These are phyloP conservation scores for Pterostichus niger DNA, from an alignment of 2,888 invertebrate species.

Conservation along the genomic window DNA sequence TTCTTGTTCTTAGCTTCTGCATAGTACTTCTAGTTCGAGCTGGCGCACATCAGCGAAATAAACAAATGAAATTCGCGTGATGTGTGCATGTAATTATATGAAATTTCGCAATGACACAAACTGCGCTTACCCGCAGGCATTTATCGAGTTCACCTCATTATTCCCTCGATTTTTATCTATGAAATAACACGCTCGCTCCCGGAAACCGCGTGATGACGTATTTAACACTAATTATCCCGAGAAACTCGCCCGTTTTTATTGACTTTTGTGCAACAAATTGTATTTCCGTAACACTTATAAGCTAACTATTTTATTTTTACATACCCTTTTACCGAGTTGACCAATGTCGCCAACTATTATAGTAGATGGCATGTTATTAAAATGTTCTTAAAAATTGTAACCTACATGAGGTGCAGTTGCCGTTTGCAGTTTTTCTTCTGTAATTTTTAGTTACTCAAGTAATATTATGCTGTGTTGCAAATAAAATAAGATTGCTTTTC, in stretches of 20 bases:
- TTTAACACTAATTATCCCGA: constrained; percentile 54
- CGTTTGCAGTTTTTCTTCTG: background rate
- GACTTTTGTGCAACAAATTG: constrained; percentile 37
- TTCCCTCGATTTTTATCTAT: constrained; percentile 45
- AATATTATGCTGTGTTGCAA: constrained; percentile 1
- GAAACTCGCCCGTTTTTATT: constrained; percentile 43
- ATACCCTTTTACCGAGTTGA: constrained; percentile 26
- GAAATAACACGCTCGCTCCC: constrained; percentile 53
- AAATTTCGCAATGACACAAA: constrained; percentile 55
- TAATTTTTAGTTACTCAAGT: background rate
- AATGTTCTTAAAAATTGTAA: background rate
- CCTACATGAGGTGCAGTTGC: background rate
- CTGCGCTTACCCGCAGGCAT: constrained; percentile 38
- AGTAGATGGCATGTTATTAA: background rate
- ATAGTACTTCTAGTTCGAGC: background rate
- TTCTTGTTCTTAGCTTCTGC: constrained; percentile 19
- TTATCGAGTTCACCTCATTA: constrained; percentile 58
- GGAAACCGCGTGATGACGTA: constrained; percentile 56
- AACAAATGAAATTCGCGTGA: constrained; percentile 52
- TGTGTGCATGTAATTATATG: constrained; percentile 54
- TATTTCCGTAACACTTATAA: constrained; percentile 52
- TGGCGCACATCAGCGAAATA: constrained; percentile 32
- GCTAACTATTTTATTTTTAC: constrained; percentile 3
- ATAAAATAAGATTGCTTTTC: background rate
- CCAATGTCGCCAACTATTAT: constrained; percentile 29